These are phyloP conservation scores for Helicoverpa zea DNA, from an alignment of 1,140 invertebrate species.

Conservation along the genomic window DNA sequence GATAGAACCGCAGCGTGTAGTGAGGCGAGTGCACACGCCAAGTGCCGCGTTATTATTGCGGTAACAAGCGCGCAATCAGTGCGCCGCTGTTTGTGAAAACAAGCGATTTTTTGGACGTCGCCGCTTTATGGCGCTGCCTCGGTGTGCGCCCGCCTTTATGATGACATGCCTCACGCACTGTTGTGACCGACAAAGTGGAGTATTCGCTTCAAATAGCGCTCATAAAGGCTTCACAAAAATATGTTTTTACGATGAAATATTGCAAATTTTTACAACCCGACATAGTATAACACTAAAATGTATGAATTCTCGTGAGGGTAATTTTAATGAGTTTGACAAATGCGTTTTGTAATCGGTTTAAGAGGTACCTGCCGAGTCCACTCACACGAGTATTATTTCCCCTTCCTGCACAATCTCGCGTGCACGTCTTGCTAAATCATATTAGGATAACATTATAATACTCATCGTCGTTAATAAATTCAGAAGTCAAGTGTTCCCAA, in stretches of 20 bases:
- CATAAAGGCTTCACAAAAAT: background rate
- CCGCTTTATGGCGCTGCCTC: background rate
- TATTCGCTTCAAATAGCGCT: background rate
- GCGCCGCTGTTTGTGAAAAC: conserved; percentile 50
- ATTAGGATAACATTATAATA: background rate
- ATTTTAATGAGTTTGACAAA: no score
- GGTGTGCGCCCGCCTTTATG: conserved; percentile 8
- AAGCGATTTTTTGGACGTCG: conserved; percentile 26
- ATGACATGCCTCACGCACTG: background rate
- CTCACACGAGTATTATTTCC: no score
- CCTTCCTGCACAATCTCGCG: background rate
- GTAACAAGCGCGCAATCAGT: conserved; percentile 59
- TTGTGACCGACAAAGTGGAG: conserved; percentile 5
- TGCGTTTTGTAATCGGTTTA: no score
- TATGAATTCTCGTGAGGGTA: no score
- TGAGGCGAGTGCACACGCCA: conserved; percentile 15
- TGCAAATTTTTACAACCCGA: no score
- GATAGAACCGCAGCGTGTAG: conserved; percentile 26
- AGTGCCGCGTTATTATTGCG: conserved; percentile 51
- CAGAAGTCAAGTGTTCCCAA: conserved; percentile 27
- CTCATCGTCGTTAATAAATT: conserved; percentile 38
- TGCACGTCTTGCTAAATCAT: conserved; percentile 11
- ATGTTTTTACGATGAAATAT: no score
- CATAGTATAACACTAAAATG: no score
- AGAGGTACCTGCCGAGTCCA: no score